phyloP scores from a whole-genome alignment of 37 sponge, comb jelly and placozoan species.

The Theonella swinhoei region DNA sequence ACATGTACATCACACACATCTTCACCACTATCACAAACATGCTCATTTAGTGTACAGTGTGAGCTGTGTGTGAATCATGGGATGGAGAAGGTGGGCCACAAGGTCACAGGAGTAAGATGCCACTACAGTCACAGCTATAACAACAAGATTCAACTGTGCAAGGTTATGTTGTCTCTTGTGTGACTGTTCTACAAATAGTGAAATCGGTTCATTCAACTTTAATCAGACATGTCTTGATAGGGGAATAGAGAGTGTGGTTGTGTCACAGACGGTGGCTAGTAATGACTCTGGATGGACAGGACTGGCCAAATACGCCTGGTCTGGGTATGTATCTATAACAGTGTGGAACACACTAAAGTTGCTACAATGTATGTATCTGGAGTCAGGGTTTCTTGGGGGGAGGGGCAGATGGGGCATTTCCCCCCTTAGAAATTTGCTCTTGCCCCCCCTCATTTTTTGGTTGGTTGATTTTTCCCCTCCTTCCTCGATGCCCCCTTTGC shows the following conservation, averaged over 20 bases:
- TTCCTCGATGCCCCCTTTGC: too few relatives aligned
- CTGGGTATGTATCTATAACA: constrained; percentile 83
- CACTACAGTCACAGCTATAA: constrained; percentile 54
- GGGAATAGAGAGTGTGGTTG: constrained; percentile 74
- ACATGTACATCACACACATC: not conserved
- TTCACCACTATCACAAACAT: not conserved
- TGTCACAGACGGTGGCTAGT: constrained; percentile 61
- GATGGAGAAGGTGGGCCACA: constrained; percentile 61
- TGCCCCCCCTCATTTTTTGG: too few relatives aligned
- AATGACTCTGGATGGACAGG: constrained; percentile 74
- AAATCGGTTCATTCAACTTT: too few relatives aligned
- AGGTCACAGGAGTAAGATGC: constrained; percentile 48
- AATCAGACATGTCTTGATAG: constrained; percentile 64
- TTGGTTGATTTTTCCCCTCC: too few relatives aligned
- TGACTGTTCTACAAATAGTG: too few relatives aligned
- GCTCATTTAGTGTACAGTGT: constrained; percentile 59
- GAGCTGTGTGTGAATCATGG: constrained; percentile 79
- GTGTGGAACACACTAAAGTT: not conserved
- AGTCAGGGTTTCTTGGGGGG: not conserved
- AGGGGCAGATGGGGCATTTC: too few relatives aligned
- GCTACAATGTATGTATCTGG: not conserved
- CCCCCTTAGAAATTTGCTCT: too few relatives aligned
- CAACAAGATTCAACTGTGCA: constrained; percentile 79
- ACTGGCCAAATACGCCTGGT: constrained; percentile 85
- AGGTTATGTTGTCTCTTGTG: constrained; percentile 27